Evolutionary conservation across 2,797 vertebrate genomes (phyloP).

Genomic region (Tapirus indicus): DNA sequence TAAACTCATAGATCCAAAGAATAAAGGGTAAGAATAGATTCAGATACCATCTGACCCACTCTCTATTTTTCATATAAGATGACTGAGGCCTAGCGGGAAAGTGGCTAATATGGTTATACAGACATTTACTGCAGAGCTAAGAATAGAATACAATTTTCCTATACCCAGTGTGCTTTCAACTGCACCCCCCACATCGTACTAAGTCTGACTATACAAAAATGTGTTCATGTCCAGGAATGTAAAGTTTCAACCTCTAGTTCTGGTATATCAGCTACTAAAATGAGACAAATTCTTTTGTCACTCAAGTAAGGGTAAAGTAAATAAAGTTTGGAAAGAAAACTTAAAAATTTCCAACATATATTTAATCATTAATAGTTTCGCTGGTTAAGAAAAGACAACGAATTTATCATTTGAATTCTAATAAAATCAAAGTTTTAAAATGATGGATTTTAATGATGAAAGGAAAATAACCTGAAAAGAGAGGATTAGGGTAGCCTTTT

Average conservation of each 20-base stretch:
- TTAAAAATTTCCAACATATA: not conserved
- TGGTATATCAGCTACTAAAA: conserved; percentile 5
- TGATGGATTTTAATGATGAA: not conserved
- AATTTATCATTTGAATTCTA: not conserved
- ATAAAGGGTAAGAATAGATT: not conserved
- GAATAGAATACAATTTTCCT: not conserved
- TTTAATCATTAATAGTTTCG: not conserved
- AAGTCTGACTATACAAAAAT: not conserved
- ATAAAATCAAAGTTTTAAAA: conserved; percentile 27
- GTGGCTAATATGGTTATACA: not conserved
- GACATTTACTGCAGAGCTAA: not conserved
- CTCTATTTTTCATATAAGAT: not conserved
- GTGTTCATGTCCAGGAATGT: not conserved
- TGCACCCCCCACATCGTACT: not conserved
- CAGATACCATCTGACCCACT: not conserved
- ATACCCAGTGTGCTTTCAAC: not conserved
- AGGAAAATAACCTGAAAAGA: not conserved
- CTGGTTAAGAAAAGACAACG: not conserved
- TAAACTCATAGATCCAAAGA: not conserved
- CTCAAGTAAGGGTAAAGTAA: not conserved
- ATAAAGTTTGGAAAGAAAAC: not conserved
- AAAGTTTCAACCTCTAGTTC: not conserved
- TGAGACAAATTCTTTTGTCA: not conserved
- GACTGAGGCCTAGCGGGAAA: not conserved
- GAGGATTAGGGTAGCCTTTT: not conserved